Conservation (phyloP, 2,113 vertebrate genomes). For the Hipposideros armiger region DNA sequence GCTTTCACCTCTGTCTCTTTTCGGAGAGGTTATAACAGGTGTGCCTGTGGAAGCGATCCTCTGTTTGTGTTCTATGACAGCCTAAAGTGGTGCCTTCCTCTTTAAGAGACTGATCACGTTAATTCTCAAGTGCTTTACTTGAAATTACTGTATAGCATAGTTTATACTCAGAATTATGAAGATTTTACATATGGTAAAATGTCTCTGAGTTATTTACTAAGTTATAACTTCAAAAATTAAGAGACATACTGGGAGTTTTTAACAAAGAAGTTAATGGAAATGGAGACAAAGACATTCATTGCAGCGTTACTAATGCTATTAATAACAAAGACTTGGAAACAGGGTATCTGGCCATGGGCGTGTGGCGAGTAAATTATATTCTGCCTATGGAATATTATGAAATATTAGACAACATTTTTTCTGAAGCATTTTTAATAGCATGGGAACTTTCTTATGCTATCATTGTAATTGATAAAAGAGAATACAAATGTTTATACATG, state of each 20-base stretch:
- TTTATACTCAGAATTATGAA: background rate
- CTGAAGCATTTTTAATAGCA: background rate
- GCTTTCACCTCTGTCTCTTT: background rate
- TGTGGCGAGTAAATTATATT: constrained; percentile 17
- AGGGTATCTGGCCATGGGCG: background rate
- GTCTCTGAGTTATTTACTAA: constrained; percentile 13
- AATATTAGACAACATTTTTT: background rate
- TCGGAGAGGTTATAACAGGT: background rate
- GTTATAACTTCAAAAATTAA: constrained; percentile 42
- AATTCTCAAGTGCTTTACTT: background rate
- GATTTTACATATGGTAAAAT: background rate
- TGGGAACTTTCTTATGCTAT: background rate
- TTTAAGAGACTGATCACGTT: background rate
- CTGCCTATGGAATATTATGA: constrained; percentile 4
- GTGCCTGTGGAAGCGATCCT: background rate
- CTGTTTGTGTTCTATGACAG: background rate
- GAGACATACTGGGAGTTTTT: background rate
- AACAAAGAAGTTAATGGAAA: background rate
- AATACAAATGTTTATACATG: background rate
- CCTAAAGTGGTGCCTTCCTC: background rate
- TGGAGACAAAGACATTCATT: background rate
- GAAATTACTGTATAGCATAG: background rate
- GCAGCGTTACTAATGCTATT: background rate
- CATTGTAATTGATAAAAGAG: background rate
- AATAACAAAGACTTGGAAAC: constrained; percentile 3